phyloP scores from a whole-genome alignment of 2,888 invertebrate genomes.

The Microplitis manilae region DNA sequence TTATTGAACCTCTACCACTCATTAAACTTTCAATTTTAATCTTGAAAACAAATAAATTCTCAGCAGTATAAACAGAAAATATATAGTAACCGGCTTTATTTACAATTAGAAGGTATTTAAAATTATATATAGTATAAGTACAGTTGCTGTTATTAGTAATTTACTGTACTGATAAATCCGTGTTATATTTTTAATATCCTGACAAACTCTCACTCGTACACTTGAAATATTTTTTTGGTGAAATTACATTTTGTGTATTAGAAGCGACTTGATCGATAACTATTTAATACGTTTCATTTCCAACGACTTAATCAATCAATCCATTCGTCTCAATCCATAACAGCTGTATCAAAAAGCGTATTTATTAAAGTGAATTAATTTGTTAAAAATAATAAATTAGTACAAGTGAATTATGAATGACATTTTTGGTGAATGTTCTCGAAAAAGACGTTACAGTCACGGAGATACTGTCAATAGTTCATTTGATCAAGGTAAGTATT shows the following conservation, averaged over 20 bases:
- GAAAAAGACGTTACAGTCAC: background rate
- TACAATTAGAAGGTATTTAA: background rate
- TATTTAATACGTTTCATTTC: background rate
- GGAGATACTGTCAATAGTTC: background rate
- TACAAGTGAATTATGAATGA: background rate
- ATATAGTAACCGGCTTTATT: background rate
- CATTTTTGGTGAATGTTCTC: background rate
- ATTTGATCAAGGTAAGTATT: background rate
- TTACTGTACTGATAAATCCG: background rate
- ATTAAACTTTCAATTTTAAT: background rate
- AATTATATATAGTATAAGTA: background rate
- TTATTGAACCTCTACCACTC: background rate
- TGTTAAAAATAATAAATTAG: background rate
- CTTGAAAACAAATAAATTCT: background rate
- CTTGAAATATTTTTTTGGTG: background rate
- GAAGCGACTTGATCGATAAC: background rate
- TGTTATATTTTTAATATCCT: background rate
- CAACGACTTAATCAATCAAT: too few species aligned
- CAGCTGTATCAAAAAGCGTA: too few species aligned
- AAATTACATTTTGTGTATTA: background rate
- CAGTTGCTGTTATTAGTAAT: background rate
- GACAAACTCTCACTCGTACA: background rate
- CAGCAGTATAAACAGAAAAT: background rate
- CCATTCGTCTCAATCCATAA: too few species aligned
- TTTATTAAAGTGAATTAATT: background rate